Percentiles rank a stretch among this genome's conserved stretches.
Conservation (phyloP, 1,140 invertebrate genomes). For the Tribolium madens region DNA sequence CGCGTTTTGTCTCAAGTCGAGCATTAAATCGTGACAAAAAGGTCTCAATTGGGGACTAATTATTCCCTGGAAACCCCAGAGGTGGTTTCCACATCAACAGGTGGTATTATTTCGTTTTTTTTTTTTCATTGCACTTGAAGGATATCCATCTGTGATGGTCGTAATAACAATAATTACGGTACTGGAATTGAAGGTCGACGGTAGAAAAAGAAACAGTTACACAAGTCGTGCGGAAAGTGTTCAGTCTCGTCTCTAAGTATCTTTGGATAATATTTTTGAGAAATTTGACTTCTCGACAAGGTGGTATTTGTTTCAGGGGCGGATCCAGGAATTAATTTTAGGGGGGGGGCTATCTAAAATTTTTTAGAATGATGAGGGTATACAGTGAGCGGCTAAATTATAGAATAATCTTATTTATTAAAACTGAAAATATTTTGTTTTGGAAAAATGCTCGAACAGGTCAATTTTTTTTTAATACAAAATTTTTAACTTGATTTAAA, state of each 20-base stretch:
- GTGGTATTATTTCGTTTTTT: neutral
- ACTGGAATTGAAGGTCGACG: neutral
- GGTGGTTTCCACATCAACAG: neutral
- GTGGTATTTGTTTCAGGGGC: too few species aligned
- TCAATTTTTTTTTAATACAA: too few species aligned
- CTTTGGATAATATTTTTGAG: too few species aligned
- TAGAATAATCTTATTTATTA: too few species aligned
- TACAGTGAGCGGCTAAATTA: too few species aligned
- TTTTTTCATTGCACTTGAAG: neutral
- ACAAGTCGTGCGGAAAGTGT: neutral
- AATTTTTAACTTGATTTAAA: too few species aligned
- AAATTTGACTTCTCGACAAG: too few species aligned
- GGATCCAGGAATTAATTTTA: too few species aligned
- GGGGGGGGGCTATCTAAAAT: too few species aligned
- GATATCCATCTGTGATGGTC: neutral
- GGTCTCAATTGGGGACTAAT: neutral
- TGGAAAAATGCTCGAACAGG: too few species aligned
- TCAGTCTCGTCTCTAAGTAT: neutral
- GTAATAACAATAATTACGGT: neutral
- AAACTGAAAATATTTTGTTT: too few species aligned
- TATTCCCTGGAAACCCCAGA: neutral
- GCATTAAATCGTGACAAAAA: neutral
- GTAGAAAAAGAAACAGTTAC: neutral
- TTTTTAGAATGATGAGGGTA: too few species aligned
- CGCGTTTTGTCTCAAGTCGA: neutral